Evolutionary conservation across 2,888 invertebrate genomes (phyloP).

Genomic region (Latrodectus elegans): DNA sequence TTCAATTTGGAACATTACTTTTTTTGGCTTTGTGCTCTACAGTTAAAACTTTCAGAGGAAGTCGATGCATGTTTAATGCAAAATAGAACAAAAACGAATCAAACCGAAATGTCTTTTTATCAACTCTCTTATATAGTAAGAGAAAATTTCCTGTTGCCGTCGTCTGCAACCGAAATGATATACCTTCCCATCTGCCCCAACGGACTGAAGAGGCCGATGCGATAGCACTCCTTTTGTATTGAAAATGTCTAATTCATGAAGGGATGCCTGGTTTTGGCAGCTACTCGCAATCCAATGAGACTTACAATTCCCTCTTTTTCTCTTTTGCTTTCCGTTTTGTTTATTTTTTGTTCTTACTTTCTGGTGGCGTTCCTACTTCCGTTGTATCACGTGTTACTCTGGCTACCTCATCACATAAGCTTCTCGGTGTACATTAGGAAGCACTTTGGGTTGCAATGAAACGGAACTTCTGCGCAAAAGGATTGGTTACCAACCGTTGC

Average conservation of each 20-base stretch:
- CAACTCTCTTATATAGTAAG: too few relatives aligned
- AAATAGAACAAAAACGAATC: too few relatives aligned
- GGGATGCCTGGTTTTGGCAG: slow-evolving; percentile 40
- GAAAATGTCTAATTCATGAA: slow-evolving; percentile 53
- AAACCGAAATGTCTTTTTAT: too few relatives aligned
- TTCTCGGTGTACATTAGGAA: slow-evolving; percentile 26
- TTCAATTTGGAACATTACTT: too few relatives aligned
- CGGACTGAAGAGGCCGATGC: background rate
- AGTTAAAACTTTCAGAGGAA: too few relatives aligned
- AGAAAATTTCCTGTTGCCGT: too few relatives aligned
- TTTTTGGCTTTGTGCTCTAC: too few relatives aligned
- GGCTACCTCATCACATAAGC: slow-evolving; percentile 25
- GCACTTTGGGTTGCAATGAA: background rate
- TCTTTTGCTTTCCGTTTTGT: background rate
- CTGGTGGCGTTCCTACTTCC: background rate
- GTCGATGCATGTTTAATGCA: too few relatives aligned
- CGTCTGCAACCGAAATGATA: too few relatives aligned
- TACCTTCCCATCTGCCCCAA: background rate
- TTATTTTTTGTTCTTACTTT: slow-evolving; percentile 7
- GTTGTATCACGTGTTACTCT: background rate
- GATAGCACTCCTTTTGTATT: slow-evolving; percentile 26
- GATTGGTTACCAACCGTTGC: too few relatives aligned
- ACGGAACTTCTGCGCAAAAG: too few relatives aligned
- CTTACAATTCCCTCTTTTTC: background rate
- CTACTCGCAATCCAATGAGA: slow-evolving; percentile 22